Percentiles rank a stretch among this genome's conserved stretches.
These are phyloP conservation scores for Zosterops japonicus DNA, from an alignment of 2,113 vertebrate genomes.

Conservation along the genomic window DNA sequence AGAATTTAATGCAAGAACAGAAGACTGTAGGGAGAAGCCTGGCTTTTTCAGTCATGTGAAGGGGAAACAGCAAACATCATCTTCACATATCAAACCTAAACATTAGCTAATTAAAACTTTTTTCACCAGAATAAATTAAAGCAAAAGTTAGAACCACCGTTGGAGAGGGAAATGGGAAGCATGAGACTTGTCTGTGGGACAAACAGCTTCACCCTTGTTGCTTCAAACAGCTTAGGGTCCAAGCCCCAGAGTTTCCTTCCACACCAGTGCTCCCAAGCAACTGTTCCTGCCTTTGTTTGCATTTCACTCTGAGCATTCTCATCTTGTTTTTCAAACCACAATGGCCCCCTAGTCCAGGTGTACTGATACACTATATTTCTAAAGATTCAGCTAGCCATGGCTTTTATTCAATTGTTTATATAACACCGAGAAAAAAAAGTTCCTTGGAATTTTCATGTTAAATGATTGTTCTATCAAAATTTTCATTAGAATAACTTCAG, in stretches of 20 bases:
- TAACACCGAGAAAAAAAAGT: background rate
- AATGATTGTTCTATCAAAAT: background rate
- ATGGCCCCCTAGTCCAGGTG: too few relatives aligned
- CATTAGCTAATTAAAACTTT: background rate
- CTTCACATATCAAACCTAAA: background rate
- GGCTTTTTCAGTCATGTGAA: background rate
- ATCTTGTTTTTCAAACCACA: background rate
- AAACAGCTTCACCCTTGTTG: background rate
- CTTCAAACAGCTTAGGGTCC: background rate
- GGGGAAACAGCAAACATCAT: background rate
- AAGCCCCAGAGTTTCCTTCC: background rate
- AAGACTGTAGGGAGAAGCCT: background rate
- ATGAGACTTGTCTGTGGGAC: background rate
- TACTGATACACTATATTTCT: background rate
- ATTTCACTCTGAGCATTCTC: background rate
- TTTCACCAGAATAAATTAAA: background rate
- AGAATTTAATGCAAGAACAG: background rate
- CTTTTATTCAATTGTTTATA: background rate
- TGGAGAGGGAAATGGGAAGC: background rate
- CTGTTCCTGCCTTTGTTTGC: background rate
- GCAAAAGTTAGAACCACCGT: background rate
- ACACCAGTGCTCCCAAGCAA: fast-evolving
- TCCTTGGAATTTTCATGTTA: background rate
- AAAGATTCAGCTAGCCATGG: background rate
- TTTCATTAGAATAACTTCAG: background rate